A percentile compares a stretch with the other conserved stretches of the same genome.
These are phyloP conservation scores for Podarcis raffonei DNA, from an alignment of 2,113 vertebrate species.

Conservation along the genomic window DNA sequence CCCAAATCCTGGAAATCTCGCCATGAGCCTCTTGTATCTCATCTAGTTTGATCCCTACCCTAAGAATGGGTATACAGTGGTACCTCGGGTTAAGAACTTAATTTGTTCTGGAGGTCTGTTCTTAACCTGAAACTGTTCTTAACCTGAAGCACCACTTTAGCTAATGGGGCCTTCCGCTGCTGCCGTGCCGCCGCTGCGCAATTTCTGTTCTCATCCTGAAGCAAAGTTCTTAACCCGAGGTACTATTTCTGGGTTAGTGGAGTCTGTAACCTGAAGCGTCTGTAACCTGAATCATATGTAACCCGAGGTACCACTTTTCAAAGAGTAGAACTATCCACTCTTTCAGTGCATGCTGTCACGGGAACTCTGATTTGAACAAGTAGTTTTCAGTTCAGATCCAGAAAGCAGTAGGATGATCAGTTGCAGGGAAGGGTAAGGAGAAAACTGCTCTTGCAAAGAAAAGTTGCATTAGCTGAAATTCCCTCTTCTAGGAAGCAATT, in stretches of 20 bases:
- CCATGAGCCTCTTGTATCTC: background rate
- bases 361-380: background rate
- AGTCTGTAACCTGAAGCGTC: no score
- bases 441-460: background rate
- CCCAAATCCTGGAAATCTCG: background rate
- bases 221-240: no score
- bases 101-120: no score
- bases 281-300: no score
- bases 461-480: background rate
- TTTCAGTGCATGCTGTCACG: background rate
- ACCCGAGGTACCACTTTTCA: background rate
- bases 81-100: no score
- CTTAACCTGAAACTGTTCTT: no score
- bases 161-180: no score
- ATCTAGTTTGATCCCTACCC: background rate
- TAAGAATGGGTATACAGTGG: background rate
- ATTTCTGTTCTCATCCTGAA: no score
- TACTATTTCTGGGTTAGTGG: no score
- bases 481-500: background rate
- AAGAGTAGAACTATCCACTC: background rate
- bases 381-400: background rate
- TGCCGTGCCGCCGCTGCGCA: fast-evolving
- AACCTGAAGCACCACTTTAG: no score
- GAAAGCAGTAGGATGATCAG: background rate
- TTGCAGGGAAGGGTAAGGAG: background rate